These are phyloP conservation scores for Mesocentrotus franciscanus DNA, from an alignment of 53 echinoderm and acorn worm species.

Conservation along the genomic window DNA sequence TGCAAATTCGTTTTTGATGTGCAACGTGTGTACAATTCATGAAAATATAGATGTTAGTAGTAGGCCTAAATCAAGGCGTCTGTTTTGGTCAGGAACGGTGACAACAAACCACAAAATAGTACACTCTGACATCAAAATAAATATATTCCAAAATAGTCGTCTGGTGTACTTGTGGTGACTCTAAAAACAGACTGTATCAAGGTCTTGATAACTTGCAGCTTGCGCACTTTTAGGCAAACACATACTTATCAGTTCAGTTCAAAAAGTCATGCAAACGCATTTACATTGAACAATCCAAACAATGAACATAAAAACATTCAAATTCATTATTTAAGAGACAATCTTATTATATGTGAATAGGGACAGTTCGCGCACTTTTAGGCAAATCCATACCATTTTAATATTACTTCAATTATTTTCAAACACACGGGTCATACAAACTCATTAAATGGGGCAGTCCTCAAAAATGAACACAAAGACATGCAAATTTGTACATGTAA, in stretches of 20 bases:
- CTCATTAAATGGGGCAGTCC: no score
- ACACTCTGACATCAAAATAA: neutral
- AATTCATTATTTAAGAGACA: no score
- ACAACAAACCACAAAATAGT: constrained; percentile 1
- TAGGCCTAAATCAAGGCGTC: neutral
- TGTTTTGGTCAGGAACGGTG: neutral
- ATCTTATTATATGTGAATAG: no score
- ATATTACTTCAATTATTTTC: neutral
- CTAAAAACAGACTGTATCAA: neutral
- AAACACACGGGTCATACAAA: no score
- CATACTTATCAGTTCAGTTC: neutral
- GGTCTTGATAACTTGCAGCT: neutral
- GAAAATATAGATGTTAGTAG: neutral
- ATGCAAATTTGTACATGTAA: no score
- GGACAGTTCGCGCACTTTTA: neutral
- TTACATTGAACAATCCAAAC: no score
- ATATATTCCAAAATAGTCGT: neutral
- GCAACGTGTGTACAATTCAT: neutral
- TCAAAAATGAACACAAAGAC: no score
- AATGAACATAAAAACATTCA: no score
- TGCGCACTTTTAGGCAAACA: neutral
- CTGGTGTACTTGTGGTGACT: neutral
- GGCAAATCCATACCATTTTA: neutral
- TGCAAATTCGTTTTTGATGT: neutral
- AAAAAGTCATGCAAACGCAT: no score